Conservation (phyloP, 2,797 vertebrate species). For the Dendrocincla fuliginosa region DNA sequence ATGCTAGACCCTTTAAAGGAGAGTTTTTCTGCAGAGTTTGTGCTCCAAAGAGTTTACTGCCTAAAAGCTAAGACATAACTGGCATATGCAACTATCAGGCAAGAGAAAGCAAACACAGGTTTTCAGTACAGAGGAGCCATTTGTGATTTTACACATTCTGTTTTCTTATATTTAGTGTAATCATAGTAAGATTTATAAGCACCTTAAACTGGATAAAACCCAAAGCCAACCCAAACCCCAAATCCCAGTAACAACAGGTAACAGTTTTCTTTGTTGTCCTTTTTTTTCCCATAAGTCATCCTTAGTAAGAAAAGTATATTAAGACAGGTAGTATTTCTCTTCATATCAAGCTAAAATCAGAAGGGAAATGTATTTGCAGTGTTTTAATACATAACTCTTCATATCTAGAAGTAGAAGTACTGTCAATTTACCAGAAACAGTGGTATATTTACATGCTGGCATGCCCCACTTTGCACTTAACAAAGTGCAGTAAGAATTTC, state of each 20-base stretch:
- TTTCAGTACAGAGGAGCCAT: background rate
- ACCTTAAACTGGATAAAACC: background rate
- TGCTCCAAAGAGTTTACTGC: background rate
- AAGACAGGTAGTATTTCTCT: background rate
- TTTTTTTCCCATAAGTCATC: background rate
- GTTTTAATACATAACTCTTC: background rate
- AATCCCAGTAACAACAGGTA: background rate
- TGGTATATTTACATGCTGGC: background rate
- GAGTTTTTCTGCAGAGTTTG: background rate
- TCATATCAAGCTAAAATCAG: background rate
- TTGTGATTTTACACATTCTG: background rate
- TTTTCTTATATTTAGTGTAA: background rate
- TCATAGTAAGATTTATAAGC: background rate
- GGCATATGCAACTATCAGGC: background rate
- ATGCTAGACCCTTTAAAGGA: background rate
- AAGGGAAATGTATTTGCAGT: background rate
- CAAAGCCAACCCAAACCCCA: rapidly evolving
- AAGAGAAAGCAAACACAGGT: background rate
- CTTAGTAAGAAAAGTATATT: background rate
- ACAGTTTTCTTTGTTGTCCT: background rate
- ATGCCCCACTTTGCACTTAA: background rate
- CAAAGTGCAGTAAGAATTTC: background rate
- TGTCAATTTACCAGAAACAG: background rate
- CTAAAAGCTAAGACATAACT: background rate
- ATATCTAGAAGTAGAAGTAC: background rate